Evolutionary conservation across 2,888 invertebrate genomes (phyloP).

Genomic region (Stenolophus ochropezus): DNA sequence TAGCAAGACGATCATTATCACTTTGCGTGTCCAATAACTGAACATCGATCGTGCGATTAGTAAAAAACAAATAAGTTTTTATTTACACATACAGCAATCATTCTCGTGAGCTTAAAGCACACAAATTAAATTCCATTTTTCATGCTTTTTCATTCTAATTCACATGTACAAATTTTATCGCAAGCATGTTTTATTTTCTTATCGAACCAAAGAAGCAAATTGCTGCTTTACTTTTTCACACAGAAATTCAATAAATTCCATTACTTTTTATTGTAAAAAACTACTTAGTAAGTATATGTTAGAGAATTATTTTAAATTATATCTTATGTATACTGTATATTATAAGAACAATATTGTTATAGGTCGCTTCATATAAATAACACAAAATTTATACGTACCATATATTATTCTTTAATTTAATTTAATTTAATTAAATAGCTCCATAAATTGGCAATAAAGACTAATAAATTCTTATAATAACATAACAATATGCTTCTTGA

Average conservation of each 20-base stretch:
- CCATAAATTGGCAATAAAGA: no score
- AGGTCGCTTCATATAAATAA: no score
- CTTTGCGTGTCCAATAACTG: conserved; percentile 23
- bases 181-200: not conserved
- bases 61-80: conserved; percentile 29
- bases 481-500: no score
- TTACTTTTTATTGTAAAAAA: not conserved
- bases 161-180: not conserved
- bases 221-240: not conserved
- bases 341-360: no score
- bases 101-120: conserved; percentile 7
- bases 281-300: no score
- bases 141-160: not conserved
- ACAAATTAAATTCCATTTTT: conserved; percentile 27
- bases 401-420: no score
- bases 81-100: conserved; percentile 15
- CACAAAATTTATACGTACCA: no score
- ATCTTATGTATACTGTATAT: not conserved
- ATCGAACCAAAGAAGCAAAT: not conserved
- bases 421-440: no score
- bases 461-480: no score
- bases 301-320: not conserved
- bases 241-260: not conserved
- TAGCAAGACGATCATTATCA: conserved; percentile 24
- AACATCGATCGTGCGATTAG: not conserved